phyloP scores from a whole-genome alignment of 2,888 invertebrate species.

The Sceliomorpha sp. region DNA sequence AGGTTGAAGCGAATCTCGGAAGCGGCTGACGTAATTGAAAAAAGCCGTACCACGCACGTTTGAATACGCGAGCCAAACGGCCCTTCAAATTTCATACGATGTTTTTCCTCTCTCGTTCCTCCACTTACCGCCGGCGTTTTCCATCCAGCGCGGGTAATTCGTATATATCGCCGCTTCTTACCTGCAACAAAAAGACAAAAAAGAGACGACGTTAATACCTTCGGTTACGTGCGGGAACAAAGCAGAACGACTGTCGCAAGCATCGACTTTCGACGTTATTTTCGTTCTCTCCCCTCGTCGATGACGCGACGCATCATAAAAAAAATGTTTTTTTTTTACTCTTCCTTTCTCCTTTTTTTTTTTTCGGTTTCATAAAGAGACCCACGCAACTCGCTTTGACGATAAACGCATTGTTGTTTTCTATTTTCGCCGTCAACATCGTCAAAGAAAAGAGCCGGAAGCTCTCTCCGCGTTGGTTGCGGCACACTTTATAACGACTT shows the following conservation, averaged over 20 bases:
- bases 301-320: conserved; percentile 7
- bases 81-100: too few relatives aligned
- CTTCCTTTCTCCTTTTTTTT: too few relatives aligned
- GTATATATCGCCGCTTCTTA: conserved; percentile 6
- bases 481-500: conserved; percentile 42
- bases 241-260: too few relatives aligned
- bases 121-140: background rate
- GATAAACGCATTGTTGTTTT: conserved; percentile 10
- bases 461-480: conserved; percentile 26
- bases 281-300: background rate
- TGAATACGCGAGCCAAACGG: too few relatives aligned
- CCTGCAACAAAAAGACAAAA: conserved; percentile 21
- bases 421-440: conserved; percentile 31
- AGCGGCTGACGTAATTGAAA: too few relatives aligned
- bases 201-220: conserved; percentile 7
- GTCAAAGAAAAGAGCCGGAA: conserved; percentile 45
- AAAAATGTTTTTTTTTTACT: conserved; percentile 1
- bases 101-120: too few relatives aligned
- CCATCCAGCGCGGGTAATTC: background rate
- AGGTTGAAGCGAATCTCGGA: too few relatives aligned
- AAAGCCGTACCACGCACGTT: too few relatives aligned
- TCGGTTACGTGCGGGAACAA: conserved; percentile 1
- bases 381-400: conserved; percentile 3
- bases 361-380: background rate
- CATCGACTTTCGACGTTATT: too few relatives aligned